Evolutionary conservation across 2,797 vertebrate genomes (phyloP), one percentile per base, ranked within the genome.

Genomic region (Acridotheres tristis): DNA sequence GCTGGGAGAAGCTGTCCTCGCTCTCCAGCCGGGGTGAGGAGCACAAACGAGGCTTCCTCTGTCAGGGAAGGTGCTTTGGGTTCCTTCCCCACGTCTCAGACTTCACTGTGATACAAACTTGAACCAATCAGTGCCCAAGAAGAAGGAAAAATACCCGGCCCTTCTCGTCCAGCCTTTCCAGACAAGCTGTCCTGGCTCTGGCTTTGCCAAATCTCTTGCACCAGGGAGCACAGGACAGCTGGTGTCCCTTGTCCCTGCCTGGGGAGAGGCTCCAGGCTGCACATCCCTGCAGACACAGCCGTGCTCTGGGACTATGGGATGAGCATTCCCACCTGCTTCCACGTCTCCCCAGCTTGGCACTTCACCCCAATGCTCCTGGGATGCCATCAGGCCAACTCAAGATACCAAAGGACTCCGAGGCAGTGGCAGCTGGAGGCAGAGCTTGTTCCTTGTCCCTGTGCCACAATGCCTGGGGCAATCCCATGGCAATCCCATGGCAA

Each of bases 31-130:
- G 5, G 13, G 61, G 83, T 1, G 0, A 76, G 71, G 29, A 0
- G 1, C 82, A 54, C 45, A 5, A 5, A 58, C 1, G 6, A 86
- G 88, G 88, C 77, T 93, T 78, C 30, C 43, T 62, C 77, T n/a
- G 80, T 54, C 94, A 54, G 86, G 92, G 86, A 79, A 94, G 53
- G 67, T 55, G 86, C 75, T 90, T 27, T 48, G 90, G 57, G 57
- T 61, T 91, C 89, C 87, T 94, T 95, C 92, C 89, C 84, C 58
- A 8, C 87, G 57, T 88, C 89, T 96, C 93, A 96, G 96, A 96
- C 92, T 96, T 97, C 96, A 97, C 96, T 97, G 96, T 97, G 96
- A 97, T 97, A 92, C 36, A 40, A 72, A 95, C 92, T 96, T 75
- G 94, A 96, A 96, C 96, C 95, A 85, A 71, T 93, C 93, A 96